Base-by-base conservation (phyloP, 2,888 invertebrate species). In the Conchocele bisecta region DNA sequence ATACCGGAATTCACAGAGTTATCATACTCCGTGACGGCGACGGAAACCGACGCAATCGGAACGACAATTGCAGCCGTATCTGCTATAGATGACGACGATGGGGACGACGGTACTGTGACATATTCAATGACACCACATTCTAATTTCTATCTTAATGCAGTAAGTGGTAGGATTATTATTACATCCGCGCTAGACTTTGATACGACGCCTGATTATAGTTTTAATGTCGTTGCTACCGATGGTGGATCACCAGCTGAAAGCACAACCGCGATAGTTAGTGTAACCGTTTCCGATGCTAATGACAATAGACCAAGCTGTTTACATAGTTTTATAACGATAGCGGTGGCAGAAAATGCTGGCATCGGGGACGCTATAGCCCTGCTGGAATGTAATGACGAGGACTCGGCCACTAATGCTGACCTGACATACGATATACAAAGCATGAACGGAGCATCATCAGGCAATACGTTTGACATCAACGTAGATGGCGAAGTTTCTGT, bases 221-320 rank as follows among this genome's bases (percentile, higher is more conserved):
- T 63, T 63, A 41, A 63, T 6, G 82, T 82, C 33, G 59, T 74
- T n/a, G 84, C 83, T 20, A 60, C 69, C 33, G 83, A 83, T 37
- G 77, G 82, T 58, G 83, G 77, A 13, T 39, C 75, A 22, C 26
- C 82, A 33, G 60, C 72, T 0, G 53, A 54, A 37, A 76, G 64
- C 58, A 94, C 96, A 0, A 95, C 96, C 84, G 96, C 96, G 1
- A 91, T 95, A 26, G 95, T 98, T 15, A 95, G 95, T 81, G 94
- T 98, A 78, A 94, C 95, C 84, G 93, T 98, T 61, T 95, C 96
- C 86, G 98, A 98, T 91, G 95, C 96, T 48, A 98, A 98, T 91
- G 98, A 85, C 46, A 75, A 83, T 51, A 24, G 58, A 1, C 86
- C 87, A 15, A 54, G 61, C 4, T 86, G 86, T 65, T 56, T 66